Conservation (phyloP, 1,140 invertebrate genomes). For the Campoletis sonorensis region DNA sequence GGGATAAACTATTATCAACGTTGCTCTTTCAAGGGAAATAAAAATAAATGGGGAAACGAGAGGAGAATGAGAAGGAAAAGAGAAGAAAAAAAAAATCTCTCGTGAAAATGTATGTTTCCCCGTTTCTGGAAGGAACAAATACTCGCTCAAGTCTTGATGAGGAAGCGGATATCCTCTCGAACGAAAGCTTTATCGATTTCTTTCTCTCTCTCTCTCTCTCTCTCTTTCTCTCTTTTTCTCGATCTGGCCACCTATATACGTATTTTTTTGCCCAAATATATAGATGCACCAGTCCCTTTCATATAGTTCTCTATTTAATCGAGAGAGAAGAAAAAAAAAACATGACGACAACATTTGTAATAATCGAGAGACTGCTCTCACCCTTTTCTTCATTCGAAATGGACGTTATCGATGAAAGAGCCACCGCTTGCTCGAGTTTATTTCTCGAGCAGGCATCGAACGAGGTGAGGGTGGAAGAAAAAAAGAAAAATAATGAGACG, state of each 20-base stretch:
- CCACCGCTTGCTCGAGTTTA: too few relatives aligned
- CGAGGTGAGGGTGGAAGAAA: too few relatives aligned
- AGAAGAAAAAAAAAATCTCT: not conserved
- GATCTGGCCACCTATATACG: not conserved
- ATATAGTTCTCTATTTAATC: not conserved
- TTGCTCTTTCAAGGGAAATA: not conserved
- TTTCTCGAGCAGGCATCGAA: too few relatives aligned
- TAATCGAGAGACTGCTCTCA: not conserved
- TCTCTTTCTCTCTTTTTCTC: too few relatives aligned
- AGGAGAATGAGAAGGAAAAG: not conserved
- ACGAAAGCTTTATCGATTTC: not conserved
- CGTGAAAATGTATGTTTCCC: not conserved
- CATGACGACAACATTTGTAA: not conserved
- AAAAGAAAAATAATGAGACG: too few relatives aligned
- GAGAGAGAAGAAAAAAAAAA: not conserved
- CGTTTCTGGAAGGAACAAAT: not conserved
- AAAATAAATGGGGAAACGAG: not conserved
- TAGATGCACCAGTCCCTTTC: not conserved
- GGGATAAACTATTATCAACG: not conserved
- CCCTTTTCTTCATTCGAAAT: too few relatives aligned
- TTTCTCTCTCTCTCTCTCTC: not conserved
- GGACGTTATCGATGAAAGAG: too few relatives aligned
- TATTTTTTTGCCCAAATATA: not conserved
- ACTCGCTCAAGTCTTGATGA: slow-evolving; percentile 7
- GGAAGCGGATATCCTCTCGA: slow-evolving; percentile 2